These are phyloP conservation scores for Darevskia mixta DNA, from an alignment of 2,797 vertebrate genomes.

Conservation along the genomic window DNA sequence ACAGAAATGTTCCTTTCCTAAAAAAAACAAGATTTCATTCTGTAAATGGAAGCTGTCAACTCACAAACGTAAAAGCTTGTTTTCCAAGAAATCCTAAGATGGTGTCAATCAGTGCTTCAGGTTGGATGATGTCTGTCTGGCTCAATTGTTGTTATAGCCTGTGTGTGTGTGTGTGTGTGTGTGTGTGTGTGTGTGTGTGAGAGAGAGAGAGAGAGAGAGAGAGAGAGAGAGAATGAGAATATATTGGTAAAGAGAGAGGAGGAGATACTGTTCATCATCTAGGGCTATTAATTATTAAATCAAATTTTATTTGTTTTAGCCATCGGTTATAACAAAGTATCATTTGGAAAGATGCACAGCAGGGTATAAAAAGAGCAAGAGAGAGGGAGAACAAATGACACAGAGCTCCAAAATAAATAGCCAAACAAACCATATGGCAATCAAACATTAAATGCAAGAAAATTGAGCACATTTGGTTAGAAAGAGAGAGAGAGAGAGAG, in stretches of 20 bases:
- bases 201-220: no score
- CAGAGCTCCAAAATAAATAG: constrained; percentile 4
- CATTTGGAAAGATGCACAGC: constrained; percentile 3
- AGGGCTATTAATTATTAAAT: neutral
- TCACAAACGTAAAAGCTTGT: neutral
- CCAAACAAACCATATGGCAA: constrained; percentile 9
- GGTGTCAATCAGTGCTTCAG: neutral
- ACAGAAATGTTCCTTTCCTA: neutral
- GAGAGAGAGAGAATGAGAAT: no score
- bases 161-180: neutral
- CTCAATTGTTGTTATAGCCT: neutral
- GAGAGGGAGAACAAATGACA: neutral
- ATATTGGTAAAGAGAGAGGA: neutral
- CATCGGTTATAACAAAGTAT: neutral
- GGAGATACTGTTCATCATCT: neutral
- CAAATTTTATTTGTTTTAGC: constrained; percentile 28
- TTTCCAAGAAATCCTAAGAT: neutral
- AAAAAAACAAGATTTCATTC: neutral
- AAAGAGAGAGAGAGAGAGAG: no score
- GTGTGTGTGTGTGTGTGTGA: neutral
- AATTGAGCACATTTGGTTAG: neutral
- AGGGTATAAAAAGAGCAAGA: neutral
- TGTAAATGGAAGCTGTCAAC: neutral
- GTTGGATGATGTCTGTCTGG: no score
- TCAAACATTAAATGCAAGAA: constrained; percentile 5